These are phyloP conservation scores for Herpetotheres cachinnans DNA, from an alignment of 2,113 vertebrate species.

Conservation along the genomic window DNA sequence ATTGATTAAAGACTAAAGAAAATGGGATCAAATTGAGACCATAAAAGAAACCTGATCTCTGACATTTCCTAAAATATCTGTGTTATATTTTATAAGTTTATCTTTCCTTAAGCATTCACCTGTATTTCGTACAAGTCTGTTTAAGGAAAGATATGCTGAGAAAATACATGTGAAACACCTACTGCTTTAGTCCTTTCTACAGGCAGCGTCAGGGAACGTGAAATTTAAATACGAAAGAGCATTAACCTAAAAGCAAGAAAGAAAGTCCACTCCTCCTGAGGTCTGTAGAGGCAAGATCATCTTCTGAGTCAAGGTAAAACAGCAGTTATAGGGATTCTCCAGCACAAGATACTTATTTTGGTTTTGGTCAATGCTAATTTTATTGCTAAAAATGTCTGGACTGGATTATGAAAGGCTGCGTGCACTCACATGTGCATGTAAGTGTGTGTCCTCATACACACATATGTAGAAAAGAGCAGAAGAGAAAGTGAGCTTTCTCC, in stretches of 20 bases:
- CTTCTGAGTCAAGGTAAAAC: not conserved
- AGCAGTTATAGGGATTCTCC: not conserved
- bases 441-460: not conserved
- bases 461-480: not conserved
- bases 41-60: not conserved
- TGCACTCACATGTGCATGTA: not conserved
- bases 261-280: not conserved
- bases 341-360: not conserved
- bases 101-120: not conserved
- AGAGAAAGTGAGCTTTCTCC: not conserved
- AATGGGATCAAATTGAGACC: not conserved
- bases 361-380: not conserved
- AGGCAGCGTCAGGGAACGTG: fast-evolving
- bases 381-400: not conserved
- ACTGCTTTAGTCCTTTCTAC: not conserved
- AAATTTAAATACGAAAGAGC: not conserved
- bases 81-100: not conserved
- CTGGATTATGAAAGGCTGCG: not conserved
- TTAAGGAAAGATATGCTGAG: not conserved
- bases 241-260: not conserved
- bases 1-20: not conserved
- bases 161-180: not conserved
- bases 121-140: not conserved
- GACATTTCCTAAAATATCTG: not conserved
- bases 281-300: not conserved